Conservation (phyloP, 2,888 invertebrate species). For the Cephus runcator region DNA sequence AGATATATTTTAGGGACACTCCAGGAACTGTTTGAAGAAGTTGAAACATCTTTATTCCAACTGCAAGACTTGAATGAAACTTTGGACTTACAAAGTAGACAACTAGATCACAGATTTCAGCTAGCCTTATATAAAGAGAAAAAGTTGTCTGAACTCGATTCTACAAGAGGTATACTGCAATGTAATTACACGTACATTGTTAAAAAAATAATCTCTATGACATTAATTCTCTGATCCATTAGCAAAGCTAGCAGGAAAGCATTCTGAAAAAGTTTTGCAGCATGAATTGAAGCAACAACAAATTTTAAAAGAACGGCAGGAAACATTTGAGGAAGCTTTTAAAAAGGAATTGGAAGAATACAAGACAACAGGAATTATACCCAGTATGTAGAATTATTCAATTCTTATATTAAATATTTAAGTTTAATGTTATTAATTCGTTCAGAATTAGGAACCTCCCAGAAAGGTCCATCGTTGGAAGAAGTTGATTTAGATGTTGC, state of each 20-base stretch:
- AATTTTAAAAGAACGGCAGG: constrained; percentile 73
- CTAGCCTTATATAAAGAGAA: constrained; percentile 77
- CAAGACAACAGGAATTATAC: constrained; percentile 72
- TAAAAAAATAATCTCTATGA: not conserved
- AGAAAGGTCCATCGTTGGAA: constrained; percentile 69
- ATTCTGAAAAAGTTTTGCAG: constrained; percentile 69
- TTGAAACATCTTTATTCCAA: constrained; percentile 73
- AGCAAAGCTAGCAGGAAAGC: constrained; percentile 70
- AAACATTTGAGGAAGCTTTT: constrained; percentile 77
- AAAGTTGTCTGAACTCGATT: constrained; percentile 70
- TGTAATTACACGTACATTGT: not conserved
- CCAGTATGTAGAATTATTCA: constrained; percentile 65
- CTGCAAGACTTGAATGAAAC: constrained; percentile 78
- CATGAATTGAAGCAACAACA: constrained; percentile 70
- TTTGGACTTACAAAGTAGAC: constrained; percentile 76
- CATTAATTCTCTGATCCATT: constrained; percentile 63
- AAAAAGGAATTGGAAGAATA: constrained; percentile 74
- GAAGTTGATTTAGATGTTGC: constrained; percentile 72
- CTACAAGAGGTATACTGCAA: constrained; percentile 67
- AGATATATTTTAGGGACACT: constrained; percentile 62
- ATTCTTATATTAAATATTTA: constrained; percentile 21
- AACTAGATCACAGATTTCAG: constrained; percentile 78
- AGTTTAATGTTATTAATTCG: constrained; percentile 17
- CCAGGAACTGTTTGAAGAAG: constrained; percentile 71
- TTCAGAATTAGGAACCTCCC: constrained; percentile 48